Conservation (phyloP, 2,797 vertebrate genomes). For the Helarctos malayanus region DNA sequence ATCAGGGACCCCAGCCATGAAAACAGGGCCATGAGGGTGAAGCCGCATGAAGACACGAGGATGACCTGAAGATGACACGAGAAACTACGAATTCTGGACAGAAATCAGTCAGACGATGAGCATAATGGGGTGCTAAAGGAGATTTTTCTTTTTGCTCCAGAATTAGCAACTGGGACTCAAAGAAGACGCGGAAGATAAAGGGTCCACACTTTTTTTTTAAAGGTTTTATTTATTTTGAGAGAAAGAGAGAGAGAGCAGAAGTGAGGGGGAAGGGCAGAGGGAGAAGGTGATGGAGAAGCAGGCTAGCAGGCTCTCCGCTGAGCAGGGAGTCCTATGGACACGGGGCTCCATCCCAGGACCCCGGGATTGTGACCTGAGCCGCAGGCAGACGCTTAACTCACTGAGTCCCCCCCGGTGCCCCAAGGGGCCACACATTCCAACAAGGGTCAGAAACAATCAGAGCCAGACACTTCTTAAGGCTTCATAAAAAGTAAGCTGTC, state of each 20-base stretch:
- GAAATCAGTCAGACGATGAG: background rate
- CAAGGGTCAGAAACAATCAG: background rate
- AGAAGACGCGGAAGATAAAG: background rate
- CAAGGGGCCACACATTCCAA: background rate
- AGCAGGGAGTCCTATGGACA: background rate
- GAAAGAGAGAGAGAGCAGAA: background rate
- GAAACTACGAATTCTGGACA: background rate
- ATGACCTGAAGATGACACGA: background rate
- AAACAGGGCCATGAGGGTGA: background rate
- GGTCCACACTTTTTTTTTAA: background rate
- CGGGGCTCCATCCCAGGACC: background rate
- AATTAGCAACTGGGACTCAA: background rate
- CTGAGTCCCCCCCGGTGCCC: background rate
- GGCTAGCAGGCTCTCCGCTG: background rate
- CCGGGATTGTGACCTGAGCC: background rate
- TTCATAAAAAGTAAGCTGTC: background rate
- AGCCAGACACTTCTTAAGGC: background rate
- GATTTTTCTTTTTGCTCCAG: constrained; percentile 7
- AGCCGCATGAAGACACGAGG: background rate
- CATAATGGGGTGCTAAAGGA: background rate
- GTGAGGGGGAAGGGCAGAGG: background rate
- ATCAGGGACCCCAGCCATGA: too few relatives aligned
- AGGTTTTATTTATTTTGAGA: background rate
- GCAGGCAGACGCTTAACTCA: background rate
- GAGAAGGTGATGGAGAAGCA: background rate